These are phyloP conservation scores for Andrena dorsata DNA, from an alignment of 2,888 invertebrate species.

Conservation along the genomic window DNA sequence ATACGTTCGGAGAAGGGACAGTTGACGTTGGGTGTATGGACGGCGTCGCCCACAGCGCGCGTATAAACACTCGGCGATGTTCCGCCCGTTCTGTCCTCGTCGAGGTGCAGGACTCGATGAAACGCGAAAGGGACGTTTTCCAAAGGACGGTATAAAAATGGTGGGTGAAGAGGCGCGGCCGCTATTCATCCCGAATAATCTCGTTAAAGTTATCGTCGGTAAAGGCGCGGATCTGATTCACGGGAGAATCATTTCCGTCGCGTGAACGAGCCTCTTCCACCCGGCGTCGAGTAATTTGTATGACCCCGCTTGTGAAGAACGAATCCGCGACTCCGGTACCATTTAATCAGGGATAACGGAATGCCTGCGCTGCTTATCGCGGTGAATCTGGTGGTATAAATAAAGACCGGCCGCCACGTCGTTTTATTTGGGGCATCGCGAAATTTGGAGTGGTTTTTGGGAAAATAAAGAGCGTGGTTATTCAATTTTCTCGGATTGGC, in stretches of 20 bases:
- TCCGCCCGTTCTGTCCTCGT: background rate
- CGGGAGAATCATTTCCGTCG: background rate
- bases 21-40: background rate
- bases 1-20: background rate
- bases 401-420: background rate
- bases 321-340: background rate
- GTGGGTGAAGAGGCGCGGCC: background rate
- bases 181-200: background rate
- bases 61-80: background rate
- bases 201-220: background rate
- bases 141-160: background rate
- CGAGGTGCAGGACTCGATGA: background rate
- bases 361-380: background rate
- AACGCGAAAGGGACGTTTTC: background rate
- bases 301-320: background rate
- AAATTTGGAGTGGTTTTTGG: background rate
- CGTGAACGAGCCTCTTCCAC: background rate
- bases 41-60: background rate
- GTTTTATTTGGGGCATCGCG: background rate
- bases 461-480: background rate
- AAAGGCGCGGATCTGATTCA: background rate
- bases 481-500: too few species aligned
- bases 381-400: background rate
- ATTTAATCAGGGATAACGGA: conserved; percentile 1
- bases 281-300: background rate